A percentile compares a stretch with the other conserved stretches of the same genome.
Evolutionary conservation across 1,140 invertebrate species (phyloP).

Genomic region (Chionoecetes opilio): DNA sequence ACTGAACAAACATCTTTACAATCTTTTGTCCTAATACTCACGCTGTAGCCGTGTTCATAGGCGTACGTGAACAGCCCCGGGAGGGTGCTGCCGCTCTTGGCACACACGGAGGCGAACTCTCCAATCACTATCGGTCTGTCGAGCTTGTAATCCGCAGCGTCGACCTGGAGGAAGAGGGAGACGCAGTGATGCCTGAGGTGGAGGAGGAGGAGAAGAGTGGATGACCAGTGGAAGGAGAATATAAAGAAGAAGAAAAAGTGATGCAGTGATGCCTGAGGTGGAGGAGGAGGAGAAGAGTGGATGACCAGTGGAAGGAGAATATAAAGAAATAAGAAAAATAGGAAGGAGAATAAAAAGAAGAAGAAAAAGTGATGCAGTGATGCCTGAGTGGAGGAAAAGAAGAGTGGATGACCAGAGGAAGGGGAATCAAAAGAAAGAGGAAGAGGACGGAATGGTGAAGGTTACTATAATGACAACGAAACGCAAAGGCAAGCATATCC

Average conservation of each 20-base stretch:
- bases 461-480: no score
- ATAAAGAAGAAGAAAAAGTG: not conserved
- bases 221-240: not conserved
- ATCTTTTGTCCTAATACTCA: no score
- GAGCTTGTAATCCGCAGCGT: slow-evolving; percentile 82
- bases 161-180: slow-evolving; percentile 81
- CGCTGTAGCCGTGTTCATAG: slow-evolving; percentile 83
- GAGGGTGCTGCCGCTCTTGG: slow-evolving; percentile 81
- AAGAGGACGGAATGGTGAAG: no score
- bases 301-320: not conserved
- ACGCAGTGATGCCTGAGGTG: not conserved
- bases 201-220: not conserved
- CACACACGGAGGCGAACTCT: slow-evolving; percentile 83
- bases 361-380: not conserved
- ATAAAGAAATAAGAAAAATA: not conserved
- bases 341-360: not conserved
- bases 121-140: slow-evolving; percentile 84
- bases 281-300: not conserved
- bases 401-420: no score
- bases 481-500: no score
- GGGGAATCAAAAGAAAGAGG: no score
- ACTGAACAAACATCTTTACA: no score
- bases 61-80: slow-evolving; percentile 82
- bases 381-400: no score
- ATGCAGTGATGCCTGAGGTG: not conserved